Evolutionary conservation across 2,797 vertebrate genomes (phyloP), one percentile per base, ranked within the genome.

Genomic region (Cynodonichthys magdalenae): DNA sequence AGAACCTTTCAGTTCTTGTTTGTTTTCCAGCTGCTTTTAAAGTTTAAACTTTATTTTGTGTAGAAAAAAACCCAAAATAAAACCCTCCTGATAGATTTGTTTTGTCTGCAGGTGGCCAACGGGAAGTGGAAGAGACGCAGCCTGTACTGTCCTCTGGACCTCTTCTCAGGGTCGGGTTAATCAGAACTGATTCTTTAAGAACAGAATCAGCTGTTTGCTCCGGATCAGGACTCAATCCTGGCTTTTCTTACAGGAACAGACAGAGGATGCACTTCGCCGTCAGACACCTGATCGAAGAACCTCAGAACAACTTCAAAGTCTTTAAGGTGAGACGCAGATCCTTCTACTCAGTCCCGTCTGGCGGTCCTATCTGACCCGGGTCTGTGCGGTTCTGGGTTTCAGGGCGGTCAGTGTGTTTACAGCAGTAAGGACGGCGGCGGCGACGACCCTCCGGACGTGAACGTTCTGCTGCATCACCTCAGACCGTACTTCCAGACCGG

Each of bases 221-320:
- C 17, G 19, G n/a, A 19, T 8, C 31, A 18, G 29, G 15, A 14
- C 51, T 14, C 51, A 6, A 3, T 15, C 45, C 53, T n/a, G 67
- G 53, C 69, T 53, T 53, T 70, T 54, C 15, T 5, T 77, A 72
- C 69, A 99, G 97, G 93, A 97, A 96, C 90, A 95, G 95, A 89
- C 96, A 97, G 90, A 93, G 97, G 81, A 99, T 99, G 97, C 94
- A 95, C 86, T 94, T 98, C 88, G 96, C 97, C 85, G 92, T 99
- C 92, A 96, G 93, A 89, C 96, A 95, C 83, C 92, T 99, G 79
- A 91, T 99, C 78, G 95, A 97, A 83, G 97, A 99, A 88, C 93
- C 97, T 49, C 97, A 99, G 89, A 99, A 99, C 92, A 99, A 99
- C 91, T 92, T 99, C 73, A 99, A 98, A 90, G 95, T 99, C 83